Evolutionary conservation across 1,140 invertebrate genomes (phyloP), one percentile per base, ranked within the genome.

Genomic region (Zaprionus africanus): DNA sequence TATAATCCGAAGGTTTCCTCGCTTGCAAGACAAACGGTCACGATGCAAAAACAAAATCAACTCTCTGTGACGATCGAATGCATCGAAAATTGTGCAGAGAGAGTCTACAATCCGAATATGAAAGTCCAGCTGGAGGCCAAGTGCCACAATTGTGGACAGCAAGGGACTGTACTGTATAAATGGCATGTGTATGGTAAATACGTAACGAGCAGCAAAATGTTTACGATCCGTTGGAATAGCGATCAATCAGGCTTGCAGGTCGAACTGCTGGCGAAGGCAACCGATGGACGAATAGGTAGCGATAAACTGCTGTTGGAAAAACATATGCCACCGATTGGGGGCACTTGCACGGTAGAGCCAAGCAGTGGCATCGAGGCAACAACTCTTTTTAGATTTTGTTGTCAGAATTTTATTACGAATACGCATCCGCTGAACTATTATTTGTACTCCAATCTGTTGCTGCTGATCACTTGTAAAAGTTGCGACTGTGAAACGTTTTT

Each of bases 331-430:
- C 63, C 43, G 1, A 5, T 15, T 1, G 57, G 68, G 0, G 82
- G 82, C 0, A 5, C 1, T 0, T 84, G 81, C 31, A 46, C 9
- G 0, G 46, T 84, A 0, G 12, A 19, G 2, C 81, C 81, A 1
- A 17, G 1, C 0, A n/a, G 15, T 3, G 81, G 81, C 0, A 13
- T 46, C 3, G 81, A 84, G 41, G 65, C 58, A 5, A 4, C 28
- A 7, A 81, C 81, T 0, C 0, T 9, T 1, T 84, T 81, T 46
- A 36, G 12, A 43, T 58, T 79, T 0, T 84, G 82, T 36, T 84
- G 81, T 38, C 51, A 3, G 4, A n/a, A 41, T 9, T 84, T 56
- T 22, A 5, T 7, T 0, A 56, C 26, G 4, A 4, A 1, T 0
- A 41, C 57, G 9, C 11, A 7, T 0, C 82, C 78, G 0, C 41